Evolutionary conservation across 2,113 vertebrate species (phyloP).

Genomic region (Noctilio leporinus): DNA sequence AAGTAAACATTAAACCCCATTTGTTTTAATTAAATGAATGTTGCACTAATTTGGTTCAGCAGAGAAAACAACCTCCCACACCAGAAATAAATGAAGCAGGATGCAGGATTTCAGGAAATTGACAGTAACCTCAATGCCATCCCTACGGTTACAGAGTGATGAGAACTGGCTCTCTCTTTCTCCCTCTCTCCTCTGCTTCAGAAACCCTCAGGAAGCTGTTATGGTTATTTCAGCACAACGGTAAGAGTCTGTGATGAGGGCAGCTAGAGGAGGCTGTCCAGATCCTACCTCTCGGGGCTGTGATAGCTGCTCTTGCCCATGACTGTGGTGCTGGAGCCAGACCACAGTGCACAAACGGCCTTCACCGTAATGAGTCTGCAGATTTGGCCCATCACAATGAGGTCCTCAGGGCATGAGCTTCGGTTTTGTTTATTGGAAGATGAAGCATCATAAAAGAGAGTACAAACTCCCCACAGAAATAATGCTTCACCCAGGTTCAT

Average conservation of each 20-base stretch:
- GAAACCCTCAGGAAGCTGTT: not conserved
- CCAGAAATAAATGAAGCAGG: not conserved
- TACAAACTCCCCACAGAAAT: not conserved
- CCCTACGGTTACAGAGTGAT: not conserved
- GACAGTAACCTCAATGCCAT: not conserved
- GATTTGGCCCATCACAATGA: not conserved
- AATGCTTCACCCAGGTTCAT: not conserved
- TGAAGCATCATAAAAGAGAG: not conserved
- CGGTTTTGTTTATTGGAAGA: not conserved
- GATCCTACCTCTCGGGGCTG: not conserved
- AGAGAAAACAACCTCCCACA: not conserved
- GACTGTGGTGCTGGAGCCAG: not conserved
- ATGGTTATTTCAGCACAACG: not conserved
- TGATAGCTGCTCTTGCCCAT: not conserved
- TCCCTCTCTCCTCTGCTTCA: not conserved
- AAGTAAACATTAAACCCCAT: not conserved
- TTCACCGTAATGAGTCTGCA: not conserved
- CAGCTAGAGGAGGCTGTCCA: not conserved
- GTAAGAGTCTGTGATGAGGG: too few relatives aligned
- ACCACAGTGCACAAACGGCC: fast-evolving
- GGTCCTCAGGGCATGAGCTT: not conserved
- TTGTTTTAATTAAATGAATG: not conserved
- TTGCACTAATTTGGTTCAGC: not conserved
- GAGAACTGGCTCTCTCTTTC: too few relatives aligned
- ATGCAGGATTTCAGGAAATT: not conserved